Conservation (phyloP, 1,140 invertebrate species). For the Ridgeia piscesae region DNA sequence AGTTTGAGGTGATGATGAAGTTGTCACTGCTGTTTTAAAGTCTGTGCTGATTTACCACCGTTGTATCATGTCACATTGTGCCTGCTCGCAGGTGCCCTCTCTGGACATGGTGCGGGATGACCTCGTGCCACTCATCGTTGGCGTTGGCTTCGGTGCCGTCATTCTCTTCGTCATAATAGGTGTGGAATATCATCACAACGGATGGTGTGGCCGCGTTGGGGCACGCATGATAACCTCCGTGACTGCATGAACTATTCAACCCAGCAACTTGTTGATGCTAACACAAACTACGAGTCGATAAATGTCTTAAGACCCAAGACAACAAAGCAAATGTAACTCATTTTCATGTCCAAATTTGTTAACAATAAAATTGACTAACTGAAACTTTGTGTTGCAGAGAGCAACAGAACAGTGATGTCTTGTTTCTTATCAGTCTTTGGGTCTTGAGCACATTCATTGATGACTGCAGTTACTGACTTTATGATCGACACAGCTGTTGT, state of each 20-base stretch:
- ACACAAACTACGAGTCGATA: background rate
- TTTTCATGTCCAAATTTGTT: background rate
- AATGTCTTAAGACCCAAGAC: background rate
- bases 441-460: background rate
- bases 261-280: background rate
- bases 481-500: background rate
- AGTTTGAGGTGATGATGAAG: background rate
- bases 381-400: background rate
- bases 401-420: background rate
- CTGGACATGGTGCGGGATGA: background rate
- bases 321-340: background rate
- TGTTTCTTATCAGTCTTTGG: background rate
- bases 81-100: background rate
- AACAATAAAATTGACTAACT: background rate
- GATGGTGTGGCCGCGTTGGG: background rate
- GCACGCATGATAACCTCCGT: background rate
- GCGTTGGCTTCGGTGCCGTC: background rate
- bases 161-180: conserved; percentile 7
- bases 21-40: background rate
- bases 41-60: background rate
- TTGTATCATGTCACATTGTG: background rate
- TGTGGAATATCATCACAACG: background rate
- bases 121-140: conserved; percentile 3
- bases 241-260: background rate
- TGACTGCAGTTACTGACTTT: background rate